A percentile compares a stretch with the other conserved stretches of the same genome.
phyloP scores from a whole-genome alignment of 92 coral and sea anemone species.

The Hydrozoanthus gracilis region DNA sequence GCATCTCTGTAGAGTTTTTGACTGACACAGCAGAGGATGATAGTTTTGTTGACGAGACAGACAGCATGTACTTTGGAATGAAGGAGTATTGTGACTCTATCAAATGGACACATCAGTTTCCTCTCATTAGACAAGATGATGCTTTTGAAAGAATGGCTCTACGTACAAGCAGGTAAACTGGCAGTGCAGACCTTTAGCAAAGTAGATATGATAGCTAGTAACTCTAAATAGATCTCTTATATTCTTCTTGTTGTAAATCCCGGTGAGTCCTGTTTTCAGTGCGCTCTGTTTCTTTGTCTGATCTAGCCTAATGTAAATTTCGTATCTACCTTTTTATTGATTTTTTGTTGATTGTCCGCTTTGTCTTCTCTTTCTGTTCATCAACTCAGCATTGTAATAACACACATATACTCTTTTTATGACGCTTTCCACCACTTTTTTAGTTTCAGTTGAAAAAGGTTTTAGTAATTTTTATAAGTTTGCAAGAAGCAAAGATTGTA shows the following conservation, averaged over 20 bases:
- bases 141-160: slow-evolving; percentile 96
- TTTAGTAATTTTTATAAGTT: no score
- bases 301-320: background rate
- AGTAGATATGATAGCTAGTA: background rate
- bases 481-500: no score
- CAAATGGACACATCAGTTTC: slow-evolving; percentile 99
- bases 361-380: no score
- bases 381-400: no score
- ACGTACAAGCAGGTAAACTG: slow-evolving; percentile 78
- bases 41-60: slow-evolving; percentile 75
- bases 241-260: background rate
- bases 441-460: no score
- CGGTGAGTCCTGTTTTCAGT: no score
- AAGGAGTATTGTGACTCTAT: slow-evolving; percentile 96
- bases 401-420: no score
- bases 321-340: background rate
- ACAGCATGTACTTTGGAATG: slow-evolving; percentile 94
- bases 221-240: background rate
- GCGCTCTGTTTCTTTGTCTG: background rate
- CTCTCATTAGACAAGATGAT: slow-evolving; percentile 94
- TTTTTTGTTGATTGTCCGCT: no score
- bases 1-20: slow-evolving; percentile 27
- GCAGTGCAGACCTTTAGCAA: background rate
- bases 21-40: slow-evolving; percentile 59
- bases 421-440: no score